These are phyloP conservation scores for Notarius lentiginosus DNA, from an alignment of 2,113 vertebrate genomes.

Conservation along the genomic window DNA sequence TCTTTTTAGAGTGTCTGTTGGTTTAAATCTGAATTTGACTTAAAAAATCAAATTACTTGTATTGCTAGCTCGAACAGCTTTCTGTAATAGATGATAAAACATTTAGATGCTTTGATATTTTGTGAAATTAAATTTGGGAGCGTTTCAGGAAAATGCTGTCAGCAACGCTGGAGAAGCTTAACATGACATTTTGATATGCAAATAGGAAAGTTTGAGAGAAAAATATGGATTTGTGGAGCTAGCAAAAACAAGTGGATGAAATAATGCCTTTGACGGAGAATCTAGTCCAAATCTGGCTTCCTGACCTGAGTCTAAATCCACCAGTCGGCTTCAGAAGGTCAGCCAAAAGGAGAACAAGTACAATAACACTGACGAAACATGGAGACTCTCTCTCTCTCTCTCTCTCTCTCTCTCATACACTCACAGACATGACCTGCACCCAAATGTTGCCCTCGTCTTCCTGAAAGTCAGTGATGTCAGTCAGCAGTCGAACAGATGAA, in stretches of 20 bases:
- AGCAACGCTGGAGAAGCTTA: not conserved
- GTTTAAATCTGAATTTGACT: not conserved
- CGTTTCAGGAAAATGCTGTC: not conserved
- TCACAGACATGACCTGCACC: slow-evolving; percentile 10
- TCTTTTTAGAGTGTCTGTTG: not conserved
- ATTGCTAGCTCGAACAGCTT: not conserved
- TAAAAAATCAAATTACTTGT: not conserved
- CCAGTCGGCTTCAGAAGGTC: not conserved
- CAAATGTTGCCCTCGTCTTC: not conserved
- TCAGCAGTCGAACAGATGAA: not conserved
- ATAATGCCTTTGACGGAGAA: not conserved
- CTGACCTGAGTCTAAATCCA: slow-evolving; percentile 2
- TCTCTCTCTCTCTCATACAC: not conserved
- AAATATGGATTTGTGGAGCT: not conserved
- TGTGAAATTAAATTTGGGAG: not conserved
- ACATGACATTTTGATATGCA: no score
- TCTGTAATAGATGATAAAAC: not conserved
- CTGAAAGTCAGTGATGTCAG: not conserved
- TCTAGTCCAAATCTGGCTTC: not conserved
- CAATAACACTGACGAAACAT: slow-evolving; percentile 23
- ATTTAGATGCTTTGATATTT: not conserved
- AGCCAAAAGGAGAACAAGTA: not conserved
- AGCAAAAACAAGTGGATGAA: not conserved
- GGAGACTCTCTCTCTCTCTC: not conserved
- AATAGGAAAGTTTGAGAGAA: not conserved